Conservation (phyloP, 2,113 vertebrate species). For the Chionomys nivalis region DNA sequence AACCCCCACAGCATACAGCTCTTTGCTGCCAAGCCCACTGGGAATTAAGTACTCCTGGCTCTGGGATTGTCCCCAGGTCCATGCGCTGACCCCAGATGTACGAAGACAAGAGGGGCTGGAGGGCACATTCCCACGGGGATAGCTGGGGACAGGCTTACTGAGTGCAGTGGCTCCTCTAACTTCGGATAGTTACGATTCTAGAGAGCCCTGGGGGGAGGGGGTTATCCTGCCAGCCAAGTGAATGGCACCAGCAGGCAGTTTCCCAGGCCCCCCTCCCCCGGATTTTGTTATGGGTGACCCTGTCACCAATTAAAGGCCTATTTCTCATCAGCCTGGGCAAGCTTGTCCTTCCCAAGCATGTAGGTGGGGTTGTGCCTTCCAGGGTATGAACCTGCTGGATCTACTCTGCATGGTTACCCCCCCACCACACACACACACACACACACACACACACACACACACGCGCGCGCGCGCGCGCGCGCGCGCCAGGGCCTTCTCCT, state of each 20-base stretch:
- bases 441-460: too few species aligned
- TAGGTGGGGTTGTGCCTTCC: neutral
- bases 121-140: constrained; percentile 12
- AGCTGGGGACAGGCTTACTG: neutral
- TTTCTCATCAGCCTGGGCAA: constrained; percentile 11
- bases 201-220: neutral
- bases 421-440: too few species aligned
- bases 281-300: neutral
- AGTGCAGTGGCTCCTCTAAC: constrained; percentile 33
- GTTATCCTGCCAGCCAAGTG: neutral
- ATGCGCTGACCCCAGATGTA: neutral
- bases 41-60: neutral
- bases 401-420: neutral
- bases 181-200: neutral
- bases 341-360: neutral
- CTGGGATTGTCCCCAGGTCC: neutral
- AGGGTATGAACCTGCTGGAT: neutral
- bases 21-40: neutral
- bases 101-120: neutral
- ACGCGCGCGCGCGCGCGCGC: too few species aligned
- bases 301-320: neutral
- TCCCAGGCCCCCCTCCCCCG: neutral
- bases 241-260: neutral
- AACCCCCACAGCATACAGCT: neutral
- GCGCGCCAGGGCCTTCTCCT: neutral